These are phyloP conservation scores for Orius laevigatus DNA, from an alignment of 1,140 invertebrate genomes.

Conservation along the genomic window DNA sequence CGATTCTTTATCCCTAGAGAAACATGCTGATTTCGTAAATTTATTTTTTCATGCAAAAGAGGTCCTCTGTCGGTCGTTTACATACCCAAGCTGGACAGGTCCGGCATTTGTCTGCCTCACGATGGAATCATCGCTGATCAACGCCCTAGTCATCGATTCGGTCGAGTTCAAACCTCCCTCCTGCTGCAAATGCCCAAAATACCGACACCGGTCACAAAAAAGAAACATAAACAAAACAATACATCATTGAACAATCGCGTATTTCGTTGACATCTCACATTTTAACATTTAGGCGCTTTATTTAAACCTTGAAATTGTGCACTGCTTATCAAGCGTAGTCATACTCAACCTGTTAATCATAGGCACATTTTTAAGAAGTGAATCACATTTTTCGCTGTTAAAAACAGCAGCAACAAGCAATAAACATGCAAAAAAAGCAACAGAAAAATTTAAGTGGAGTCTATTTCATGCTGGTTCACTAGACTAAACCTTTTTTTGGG, in stretches of 20 bases:
- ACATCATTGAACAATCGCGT: too few relatives aligned
- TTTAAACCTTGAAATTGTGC: too few relatives aligned
- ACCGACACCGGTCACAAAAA: slow-evolving; percentile 38
- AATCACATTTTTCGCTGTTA: background rate
- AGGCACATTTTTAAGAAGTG: background rate
- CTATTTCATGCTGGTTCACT: too few relatives aligned
- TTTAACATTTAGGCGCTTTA: too few relatives aligned
- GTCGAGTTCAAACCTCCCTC: slow-evolving; percentile 76
- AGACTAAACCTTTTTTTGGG: too few relatives aligned
- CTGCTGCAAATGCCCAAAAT: slow-evolving; percentile 51
- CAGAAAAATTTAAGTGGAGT: too few relatives aligned
- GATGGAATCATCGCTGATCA: slow-evolving; percentile 76
- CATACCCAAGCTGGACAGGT: slow-evolving; percentile 82
- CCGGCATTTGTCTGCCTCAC: slow-evolving; percentile 53
- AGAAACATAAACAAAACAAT: slow-evolving; percentile 25
- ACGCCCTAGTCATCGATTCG: slow-evolving; percentile 78
- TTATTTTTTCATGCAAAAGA: too few relatives aligned
- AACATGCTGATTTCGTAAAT: background rate
- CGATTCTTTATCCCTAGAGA: too few relatives aligned
- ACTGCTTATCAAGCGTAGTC: too few relatives aligned
- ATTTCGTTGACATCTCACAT: too few relatives aligned
- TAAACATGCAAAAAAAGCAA: too few relatives aligned
- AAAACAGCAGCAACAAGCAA: background rate
- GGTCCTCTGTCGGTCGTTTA: slow-evolving; percentile 23
- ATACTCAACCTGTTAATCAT: too few relatives aligned